Conservation (phyloP, 2,888 invertebrate species). For the Metacarcinus magister region DNA sequence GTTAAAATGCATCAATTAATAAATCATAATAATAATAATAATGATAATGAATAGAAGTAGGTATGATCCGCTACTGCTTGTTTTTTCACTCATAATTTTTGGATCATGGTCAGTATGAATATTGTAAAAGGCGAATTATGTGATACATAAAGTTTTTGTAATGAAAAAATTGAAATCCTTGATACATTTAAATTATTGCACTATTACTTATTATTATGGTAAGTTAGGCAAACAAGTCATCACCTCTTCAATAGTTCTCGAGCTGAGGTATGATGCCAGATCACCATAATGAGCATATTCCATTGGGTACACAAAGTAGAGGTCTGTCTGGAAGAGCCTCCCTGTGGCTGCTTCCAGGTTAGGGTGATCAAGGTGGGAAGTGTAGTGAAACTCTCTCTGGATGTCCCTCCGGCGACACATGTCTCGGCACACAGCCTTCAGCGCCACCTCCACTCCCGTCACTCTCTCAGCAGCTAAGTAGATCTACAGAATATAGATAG, state of each 20-base stretch:
- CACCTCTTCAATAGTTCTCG: slow-evolving; percentile 91
- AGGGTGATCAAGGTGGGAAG: slow-evolving; percentile 96
- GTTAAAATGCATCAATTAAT: neutral
- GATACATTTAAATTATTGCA: neutral
- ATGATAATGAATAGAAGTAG: neutral
- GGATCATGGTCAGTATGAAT: neutral
- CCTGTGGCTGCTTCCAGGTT: slow-evolving; percentile 98
- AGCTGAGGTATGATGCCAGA: slow-evolving; percentile 94
- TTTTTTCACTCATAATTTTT: neutral
- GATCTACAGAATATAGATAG: slow-evolving; percentile 9
- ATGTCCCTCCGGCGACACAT: slow-evolving; percentile 91
- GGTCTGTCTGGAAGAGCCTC: slow-evolving; percentile 96
- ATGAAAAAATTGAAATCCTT: neutral
- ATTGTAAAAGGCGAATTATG: neutral
- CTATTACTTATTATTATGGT: neutral
- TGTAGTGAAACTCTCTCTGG: slow-evolving; percentile 94
- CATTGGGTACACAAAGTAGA: slow-evolving; percentile 89
- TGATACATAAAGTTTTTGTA: neutral
- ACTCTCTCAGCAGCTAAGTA: slow-evolving; percentile 71
- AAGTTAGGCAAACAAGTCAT: neutral
- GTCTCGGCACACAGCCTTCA: slow-evolving; percentile 86
- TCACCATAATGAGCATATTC: slow-evolving; percentile 93
- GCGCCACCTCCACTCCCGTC: slow-evolving; percentile 70
- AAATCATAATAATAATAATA: neutral
- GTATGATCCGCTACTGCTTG: neutral